Evolutionary conservation across 2,113 vertebrate species (phyloP), one percentile per base, ranked within the genome.

Genomic region (Nibea coibor): DNA sequence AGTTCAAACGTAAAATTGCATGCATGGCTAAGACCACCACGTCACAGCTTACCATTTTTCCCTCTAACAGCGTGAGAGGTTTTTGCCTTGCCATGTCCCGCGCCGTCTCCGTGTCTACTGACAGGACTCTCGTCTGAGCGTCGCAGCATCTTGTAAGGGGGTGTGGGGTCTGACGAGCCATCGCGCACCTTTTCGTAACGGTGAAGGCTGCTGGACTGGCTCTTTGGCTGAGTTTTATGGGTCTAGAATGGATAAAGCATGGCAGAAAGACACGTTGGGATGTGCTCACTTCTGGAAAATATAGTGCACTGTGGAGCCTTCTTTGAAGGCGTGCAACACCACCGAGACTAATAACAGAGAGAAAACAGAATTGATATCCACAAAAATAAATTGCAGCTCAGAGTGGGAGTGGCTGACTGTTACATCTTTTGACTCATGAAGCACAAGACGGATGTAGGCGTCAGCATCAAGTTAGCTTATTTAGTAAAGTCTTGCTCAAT

Each of bases 171-270:
- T 62, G 96, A 93, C 24, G 96, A 92, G 73, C 88, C 88, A 86
- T 99, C 97, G 68, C 97, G 96, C 94, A 97, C 96, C 94, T 99
- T 99, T 92, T 99, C 97, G 92, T 99, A 97, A 87, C 97, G 97
- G 91, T 98, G 97, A 94, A 98, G 96, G 84, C 95, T 96, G 94
- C 94, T 93, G 87, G 97, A 95, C 91, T 99, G 97, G 96, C 96
- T 96, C 96, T 99, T 99, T 87, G 97, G 97, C 89, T 97, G 97
- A 88, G 98, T 97, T 86, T 99, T 99, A 96, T 98, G 96, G 96
- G 97, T 94, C 98, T 99, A 91, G 2, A 62, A 48, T 57, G 47
- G 26, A 82, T 5, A 62, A 10, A 59, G n/a, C 3, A 70, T 3
- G 0, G 19, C 10, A 71, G 19, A 69, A 19, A 10, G 14, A 68